phyloP scores from a whole-genome alignment of 2,888 invertebrate species.

The Blastobasis lacticolella region DNA sequence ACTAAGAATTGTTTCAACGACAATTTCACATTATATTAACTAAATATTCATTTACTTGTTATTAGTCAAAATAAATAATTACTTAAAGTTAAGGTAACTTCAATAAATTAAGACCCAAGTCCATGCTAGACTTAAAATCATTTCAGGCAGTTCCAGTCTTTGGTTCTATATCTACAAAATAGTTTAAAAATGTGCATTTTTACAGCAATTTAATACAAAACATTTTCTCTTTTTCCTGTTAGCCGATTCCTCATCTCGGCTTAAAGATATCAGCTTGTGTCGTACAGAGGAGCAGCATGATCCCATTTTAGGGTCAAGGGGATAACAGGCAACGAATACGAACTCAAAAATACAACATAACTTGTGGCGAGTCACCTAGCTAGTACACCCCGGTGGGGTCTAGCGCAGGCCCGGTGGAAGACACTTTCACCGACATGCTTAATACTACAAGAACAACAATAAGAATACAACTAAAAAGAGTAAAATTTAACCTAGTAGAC shows the following conservation, averaged over 20 bases:
- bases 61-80: constrained; percentile 64
- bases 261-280: constrained; percentile 54
- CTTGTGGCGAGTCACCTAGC: constrained; percentile 12
- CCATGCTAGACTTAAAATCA: constrained; percentile 35
- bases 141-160: constrained; percentile 59
- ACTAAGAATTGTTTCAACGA: constrained; percentile 22
- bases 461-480: constrained; percentile 18
- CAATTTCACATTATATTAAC: constrained; percentile 30
- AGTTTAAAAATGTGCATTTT: constrained; percentile 12
- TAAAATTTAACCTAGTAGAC: constrained; percentile 37
- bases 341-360: constrained; percentile 15
- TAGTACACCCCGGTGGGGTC: constrained; percentile 57
- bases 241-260: constrained; percentile 55
- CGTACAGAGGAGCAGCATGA: constrained; percentile 38
- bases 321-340: constrained; percentile 15
- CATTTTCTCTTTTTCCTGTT: constrained; percentile 61
- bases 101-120: constrained; percentile 59
- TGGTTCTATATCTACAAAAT: constrained; percentile 59
- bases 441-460: constrained; percentile 13
- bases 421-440: constrained; percentile 37
- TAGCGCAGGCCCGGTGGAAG: constrained; percentile 15
- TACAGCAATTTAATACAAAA: constrained; percentile 2
- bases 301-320: constrained; percentile 13
- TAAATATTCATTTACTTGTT: constrained; percentile 36
- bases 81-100: constrained; percentile 67